phyloP scores from a whole-genome alignment of 2,797 vertebrate genomes.

The Echiichthys vipera region DNA sequence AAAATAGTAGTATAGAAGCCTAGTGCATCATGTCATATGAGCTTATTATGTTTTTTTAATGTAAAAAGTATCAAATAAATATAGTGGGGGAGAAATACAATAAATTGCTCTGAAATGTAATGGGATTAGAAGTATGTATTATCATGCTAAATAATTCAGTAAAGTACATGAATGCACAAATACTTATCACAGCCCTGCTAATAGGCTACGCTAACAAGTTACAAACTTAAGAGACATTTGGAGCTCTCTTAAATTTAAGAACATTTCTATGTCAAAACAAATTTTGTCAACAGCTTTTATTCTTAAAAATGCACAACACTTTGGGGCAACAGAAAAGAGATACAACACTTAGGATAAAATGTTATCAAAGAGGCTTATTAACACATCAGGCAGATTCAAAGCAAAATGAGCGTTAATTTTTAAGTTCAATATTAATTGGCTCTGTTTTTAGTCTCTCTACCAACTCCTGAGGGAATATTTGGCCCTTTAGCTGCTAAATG shows the following conservation, averaged over 20 bases:
- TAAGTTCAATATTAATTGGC: neutral
- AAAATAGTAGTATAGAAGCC: no score
- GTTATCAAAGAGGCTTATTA: neutral
- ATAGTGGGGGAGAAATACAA: no score
- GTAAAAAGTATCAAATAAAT: neutral
- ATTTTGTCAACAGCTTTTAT: neutral
- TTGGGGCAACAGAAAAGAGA: neutral
- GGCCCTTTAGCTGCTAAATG: neutral
- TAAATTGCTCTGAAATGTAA: neutral
- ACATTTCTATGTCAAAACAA: neutral
- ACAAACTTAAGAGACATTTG: neutral
- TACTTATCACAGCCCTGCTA: neutral
- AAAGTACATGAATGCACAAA: neutral
- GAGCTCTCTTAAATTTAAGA: neutral
- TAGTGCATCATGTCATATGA: neutral
- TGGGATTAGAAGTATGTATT: neutral
- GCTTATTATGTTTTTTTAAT: neutral
- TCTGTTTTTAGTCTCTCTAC: neutral
- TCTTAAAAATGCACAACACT: neutral
- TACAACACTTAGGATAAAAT: neutral
- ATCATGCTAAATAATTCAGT: no score
- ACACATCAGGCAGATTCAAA: neutral
- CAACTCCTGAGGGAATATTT: neutral
- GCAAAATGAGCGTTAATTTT: neutral
- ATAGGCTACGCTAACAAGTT: neutral